Conservation (phyloP, 2,113 vertebrate genomes). For the Channa argus region DNA sequence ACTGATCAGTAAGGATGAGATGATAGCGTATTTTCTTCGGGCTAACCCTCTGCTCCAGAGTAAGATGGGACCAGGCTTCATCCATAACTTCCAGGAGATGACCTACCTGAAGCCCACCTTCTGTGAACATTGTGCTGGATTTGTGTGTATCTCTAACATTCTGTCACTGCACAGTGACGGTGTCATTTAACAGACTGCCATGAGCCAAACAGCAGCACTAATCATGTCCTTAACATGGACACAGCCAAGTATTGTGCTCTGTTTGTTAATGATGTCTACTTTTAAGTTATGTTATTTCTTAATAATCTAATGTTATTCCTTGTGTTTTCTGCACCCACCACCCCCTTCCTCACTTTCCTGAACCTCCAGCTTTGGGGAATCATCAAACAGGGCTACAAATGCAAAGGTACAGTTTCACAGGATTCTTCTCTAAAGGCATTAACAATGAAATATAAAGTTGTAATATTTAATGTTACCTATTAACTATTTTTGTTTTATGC, state of each 20-base stretch:
- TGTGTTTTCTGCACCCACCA: slow-evolving; percentile 34
- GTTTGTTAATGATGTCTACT: not conserved
- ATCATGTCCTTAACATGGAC: not conserved
- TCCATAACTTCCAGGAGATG: slow-evolving; percentile 98
- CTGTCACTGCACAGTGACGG: not conserved
- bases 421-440: not conserved
- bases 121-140: slow-evolving; percentile 98
- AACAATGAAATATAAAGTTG: too few species aligned
- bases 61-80: slow-evolving; percentile 97
- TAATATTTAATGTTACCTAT: too few species aligned
- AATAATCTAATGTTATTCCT: slow-evolving; percentile 61
- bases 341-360: slow-evolving; percentile 62
- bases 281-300: slow-evolving; percentile 16
- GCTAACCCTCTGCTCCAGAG: slow-evolving; percentile 96
- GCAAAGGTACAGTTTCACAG: slow-evolving; percentile 89
- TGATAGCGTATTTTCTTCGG: slow-evolving; percentile 97
- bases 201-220: not conserved
- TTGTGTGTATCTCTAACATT: slow-evolving; percentile 87
- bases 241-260: not conserved
- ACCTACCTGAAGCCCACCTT: slow-evolving; percentile 98
- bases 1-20: slow-evolving; percentile 97
- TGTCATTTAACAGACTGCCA: not conserved
- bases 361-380: slow-evolving; percentile 96
- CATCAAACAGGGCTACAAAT: slow-evolving; percentile 99
- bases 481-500: too few species aligned